A percentile compares a stretch with the other conserved stretches of the same genome.
These are phyloP conservation scores for Amphiduros pacificus DNA, from an alignment of 2,888 invertebrate genomes.

Conservation along the genomic window DNA sequence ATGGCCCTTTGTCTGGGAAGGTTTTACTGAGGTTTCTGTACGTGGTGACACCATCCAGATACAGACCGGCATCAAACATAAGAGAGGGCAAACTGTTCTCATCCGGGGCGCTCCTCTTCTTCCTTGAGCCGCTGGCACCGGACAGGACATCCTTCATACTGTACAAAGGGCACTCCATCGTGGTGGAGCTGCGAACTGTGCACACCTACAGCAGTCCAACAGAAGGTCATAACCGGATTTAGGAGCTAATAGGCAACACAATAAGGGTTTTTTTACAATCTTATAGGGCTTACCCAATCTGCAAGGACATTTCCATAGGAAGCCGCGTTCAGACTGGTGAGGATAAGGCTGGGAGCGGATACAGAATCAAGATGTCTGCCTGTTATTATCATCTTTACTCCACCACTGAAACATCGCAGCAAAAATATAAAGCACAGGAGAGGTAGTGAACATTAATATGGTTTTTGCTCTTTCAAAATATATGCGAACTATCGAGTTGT, in stretches of 20 bases:
- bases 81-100: too few species aligned
- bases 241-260: too few species aligned
- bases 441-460: not conserved
- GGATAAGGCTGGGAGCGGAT: not conserved
- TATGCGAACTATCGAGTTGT: not conserved
- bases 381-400: not conserved
- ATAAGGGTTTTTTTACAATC: too few species aligned
- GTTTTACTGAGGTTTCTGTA: conserved; percentile 12
- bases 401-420: not conserved
- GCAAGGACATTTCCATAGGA: too few species aligned
- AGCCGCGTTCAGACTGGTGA: too few species aligned
- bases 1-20: conserved; percentile 1
- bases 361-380: not conserved
- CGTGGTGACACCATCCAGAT: conserved; percentile 9
- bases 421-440: not conserved
- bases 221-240: too few species aligned
- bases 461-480: not conserved
- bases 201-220: too few species aligned
- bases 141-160: too few species aligned
- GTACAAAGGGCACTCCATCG: too few species aligned
- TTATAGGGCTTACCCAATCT: too few species aligned
- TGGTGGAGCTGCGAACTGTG: too few species aligned
- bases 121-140: too few species aligned
- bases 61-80: conserved; percentile 1
- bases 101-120: not conserved